These are phyloP conservation scores for Eristalis pertinax DNA, from an alignment of 2,888 invertebrate genomes.

Conservation along the genomic window DNA sequence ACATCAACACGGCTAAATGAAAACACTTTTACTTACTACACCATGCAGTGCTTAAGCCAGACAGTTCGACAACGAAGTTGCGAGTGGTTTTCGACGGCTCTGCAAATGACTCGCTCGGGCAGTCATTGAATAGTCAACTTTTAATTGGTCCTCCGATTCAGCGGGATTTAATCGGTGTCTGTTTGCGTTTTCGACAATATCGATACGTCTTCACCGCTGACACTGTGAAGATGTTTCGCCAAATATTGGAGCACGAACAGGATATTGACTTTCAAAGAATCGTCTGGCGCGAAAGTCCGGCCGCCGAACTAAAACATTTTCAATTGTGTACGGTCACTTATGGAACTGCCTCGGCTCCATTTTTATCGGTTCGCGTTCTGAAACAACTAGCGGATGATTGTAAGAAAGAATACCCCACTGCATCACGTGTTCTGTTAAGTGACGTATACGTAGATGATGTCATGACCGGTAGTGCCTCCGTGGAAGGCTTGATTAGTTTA, in stretches of 20 bases:
- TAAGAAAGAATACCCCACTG: slow-evolving; percentile 27
- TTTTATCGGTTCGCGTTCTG: not conserved
- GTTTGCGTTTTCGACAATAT: not conserved
- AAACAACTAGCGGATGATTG: not conserved
- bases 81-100: too few species aligned
- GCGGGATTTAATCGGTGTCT: too few species aligned
- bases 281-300: not conserved
- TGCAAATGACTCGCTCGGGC: too few species aligned
- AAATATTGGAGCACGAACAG: too few species aligned
- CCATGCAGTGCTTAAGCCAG: too few species aligned
- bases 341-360: slow-evolving; percentile 46
- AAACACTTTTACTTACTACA: not conserved
- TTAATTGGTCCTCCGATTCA: too few species aligned
- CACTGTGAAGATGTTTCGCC: too few species aligned
- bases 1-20: not conserved
- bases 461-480: not conserved
- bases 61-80: too few species aligned
- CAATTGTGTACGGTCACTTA: slow-evolving; percentile 63
- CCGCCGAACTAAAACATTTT: slow-evolving; percentile 35
- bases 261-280: slow-evolving; percentile 18
- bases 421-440: slow-evolving; percentile 8
- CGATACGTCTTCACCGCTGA: too few species aligned
- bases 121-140: too few species aligned
- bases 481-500: too few species aligned
- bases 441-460: slow-evolving; percentile 69